These are phyloP conservation scores for Ranitomeya imitator DNA, from an alignment of 2,113 vertebrate species.

Conservation along the genomic window DNA sequence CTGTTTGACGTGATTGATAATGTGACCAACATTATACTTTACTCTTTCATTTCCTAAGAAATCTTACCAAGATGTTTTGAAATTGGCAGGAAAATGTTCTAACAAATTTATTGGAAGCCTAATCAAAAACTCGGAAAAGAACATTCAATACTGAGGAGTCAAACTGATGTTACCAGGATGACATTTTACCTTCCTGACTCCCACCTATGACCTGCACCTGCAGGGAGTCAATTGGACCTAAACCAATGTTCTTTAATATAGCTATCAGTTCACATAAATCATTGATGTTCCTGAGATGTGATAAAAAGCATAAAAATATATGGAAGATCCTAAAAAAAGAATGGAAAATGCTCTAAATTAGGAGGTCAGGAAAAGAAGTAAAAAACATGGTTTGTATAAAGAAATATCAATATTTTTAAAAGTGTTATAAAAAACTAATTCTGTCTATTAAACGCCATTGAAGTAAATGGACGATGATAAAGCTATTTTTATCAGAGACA, in stretches of 20 bases:
- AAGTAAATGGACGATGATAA: background rate
- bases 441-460: too few relatives aligned
- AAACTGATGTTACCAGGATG: background rate
- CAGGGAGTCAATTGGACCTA: background rate
- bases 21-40: background rate
- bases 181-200: background rate
- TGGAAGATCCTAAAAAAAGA: background rate
- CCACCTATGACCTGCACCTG: background rate
- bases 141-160: background rate
- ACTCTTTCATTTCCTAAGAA: background rate
- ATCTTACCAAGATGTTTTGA: background rate
- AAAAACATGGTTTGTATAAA: background rate
- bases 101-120: background rate
- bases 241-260: background rate
- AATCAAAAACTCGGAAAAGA: background rate
- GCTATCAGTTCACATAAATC: background rate
- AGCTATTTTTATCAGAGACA: background rate
- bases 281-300: background rate
- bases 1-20: constrained; percentile 1
- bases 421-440: too few relatives aligned
- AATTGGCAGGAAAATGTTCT: background rate
- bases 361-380: background rate
- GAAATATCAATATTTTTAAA: background rate
- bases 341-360: background rate
- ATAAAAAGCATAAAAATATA: background rate